These are phyloP conservation scores for Clitarchus hookeri DNA, from an alignment of 2,888 invertebrate genomes.

Conservation along the genomic window DNA sequence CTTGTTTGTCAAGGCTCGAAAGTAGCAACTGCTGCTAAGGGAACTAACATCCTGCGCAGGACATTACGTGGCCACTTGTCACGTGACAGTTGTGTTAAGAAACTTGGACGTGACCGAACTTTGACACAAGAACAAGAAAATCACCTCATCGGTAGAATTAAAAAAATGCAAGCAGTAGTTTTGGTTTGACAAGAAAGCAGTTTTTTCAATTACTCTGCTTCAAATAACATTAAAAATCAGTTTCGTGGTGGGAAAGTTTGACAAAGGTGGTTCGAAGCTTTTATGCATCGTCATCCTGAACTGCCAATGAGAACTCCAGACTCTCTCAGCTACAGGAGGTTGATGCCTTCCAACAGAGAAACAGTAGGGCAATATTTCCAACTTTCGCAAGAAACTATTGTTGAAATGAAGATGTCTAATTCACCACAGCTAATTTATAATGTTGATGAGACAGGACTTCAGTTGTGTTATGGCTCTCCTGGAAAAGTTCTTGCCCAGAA, in stretches of 20 bases:
- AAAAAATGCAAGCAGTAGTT: not conserved
- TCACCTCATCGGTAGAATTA: not conserved
- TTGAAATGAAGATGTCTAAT: not conserved
- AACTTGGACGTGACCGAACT: not conserved
- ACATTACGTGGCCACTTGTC: not conserved
- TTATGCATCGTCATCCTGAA: no score
- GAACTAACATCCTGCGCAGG: not conserved
- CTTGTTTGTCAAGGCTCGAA: not conserved
- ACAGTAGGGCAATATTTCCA: no score
- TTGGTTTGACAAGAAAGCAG: not conserved
- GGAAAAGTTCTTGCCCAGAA: conserved; percentile 10
- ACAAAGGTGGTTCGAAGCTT: not conserved
- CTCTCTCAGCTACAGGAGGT: not conserved
- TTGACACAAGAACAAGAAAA: not conserved
- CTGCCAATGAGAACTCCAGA: not conserved
- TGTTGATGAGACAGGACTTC: not conserved
- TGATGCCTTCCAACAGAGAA: conserved; percentile 21
- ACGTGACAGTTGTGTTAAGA: not conserved
- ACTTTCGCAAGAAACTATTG: not conserved
- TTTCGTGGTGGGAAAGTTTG: not conserved
- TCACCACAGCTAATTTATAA: not conserved
- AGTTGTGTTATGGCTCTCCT: no score
- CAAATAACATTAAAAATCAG: not conserved
- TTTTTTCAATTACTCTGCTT: not conserved
- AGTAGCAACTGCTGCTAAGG: not conserved